phyloP scores from a whole-genome alignment of 2,888 invertebrate genomes.

The Dasypogon diadema region DNA sequence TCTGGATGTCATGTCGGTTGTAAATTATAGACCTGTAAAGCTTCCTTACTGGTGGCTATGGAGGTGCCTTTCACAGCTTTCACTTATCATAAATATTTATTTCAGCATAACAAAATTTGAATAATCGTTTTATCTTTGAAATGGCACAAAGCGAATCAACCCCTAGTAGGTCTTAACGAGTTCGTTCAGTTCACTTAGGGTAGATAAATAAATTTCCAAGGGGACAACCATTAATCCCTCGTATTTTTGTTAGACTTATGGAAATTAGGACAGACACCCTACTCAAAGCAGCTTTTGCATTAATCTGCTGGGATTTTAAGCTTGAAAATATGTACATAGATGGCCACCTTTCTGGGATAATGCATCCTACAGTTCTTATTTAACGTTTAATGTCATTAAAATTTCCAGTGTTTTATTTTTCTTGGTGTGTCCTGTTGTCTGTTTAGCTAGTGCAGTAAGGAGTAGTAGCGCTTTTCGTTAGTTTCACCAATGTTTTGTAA shows the following conservation, averaged over 20 bases:
- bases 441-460: too few relatives aligned
- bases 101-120: constrained; percentile 46
- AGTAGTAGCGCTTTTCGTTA: too few relatives aligned
- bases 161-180: constrained; percentile 36
- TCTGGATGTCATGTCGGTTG: constrained; percentile 35
- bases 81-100: constrained; percentile 51
- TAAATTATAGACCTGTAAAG: constrained; percentile 40
- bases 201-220: constrained; percentile 47
- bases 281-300: constrained; percentile 30
- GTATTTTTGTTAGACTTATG: constrained; percentile 47
- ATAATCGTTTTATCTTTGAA: constrained; percentile 47
- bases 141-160: constrained; percentile 47
- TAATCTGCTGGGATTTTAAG: constrained; percentile 29
- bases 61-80: constrained; percentile 38
- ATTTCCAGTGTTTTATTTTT: too few relatives aligned
- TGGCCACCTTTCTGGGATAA: constrained; percentile 15
- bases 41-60: background rate
- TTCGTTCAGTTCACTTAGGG: constrained; percentile 32
- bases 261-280: constrained; percentile 36
- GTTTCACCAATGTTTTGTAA: too few relatives aligned
- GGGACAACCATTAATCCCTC: constrained; percentile 48
- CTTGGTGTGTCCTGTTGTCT: too few relatives aligned
- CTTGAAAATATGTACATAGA: constrained; percentile 5
- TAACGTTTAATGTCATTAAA: too few relatives aligned
- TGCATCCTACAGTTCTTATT: background rate